Percentiles rank a stretch among this genome's conserved stretches.
phyloP scores from a whole-genome alignment of 2,797 vertebrate species.

The Glyptemys insculpta region DNA sequence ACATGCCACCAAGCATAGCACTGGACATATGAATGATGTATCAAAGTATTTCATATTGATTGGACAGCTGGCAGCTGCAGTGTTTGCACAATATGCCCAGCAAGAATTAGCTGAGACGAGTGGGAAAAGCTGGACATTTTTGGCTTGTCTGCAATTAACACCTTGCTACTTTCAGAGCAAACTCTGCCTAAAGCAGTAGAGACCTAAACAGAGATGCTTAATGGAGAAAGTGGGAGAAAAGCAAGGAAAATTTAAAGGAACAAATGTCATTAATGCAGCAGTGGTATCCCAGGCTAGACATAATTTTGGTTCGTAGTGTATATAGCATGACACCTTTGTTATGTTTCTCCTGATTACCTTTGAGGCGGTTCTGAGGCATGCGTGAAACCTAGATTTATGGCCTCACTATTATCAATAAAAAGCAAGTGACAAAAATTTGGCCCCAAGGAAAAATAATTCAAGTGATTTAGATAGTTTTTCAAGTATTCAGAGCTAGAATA shows the following conservation, averaged over 20 bases:
- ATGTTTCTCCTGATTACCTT: neutral
- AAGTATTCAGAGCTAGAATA: conserved; percentile 11
- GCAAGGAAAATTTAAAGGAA: neutral
- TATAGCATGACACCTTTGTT: neutral
- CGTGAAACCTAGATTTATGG: neutral
- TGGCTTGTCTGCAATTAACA: neutral
- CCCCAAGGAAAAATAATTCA: neutral
- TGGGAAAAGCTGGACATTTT: neutral
- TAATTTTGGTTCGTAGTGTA: neutral
- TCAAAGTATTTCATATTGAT: conserved; percentile 26
- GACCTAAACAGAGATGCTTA: neutral
- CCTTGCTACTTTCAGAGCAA: conserved; percentile 7
- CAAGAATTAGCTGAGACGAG: neutral
- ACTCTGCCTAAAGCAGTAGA: neutral
- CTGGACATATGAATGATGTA: conserved; percentile 35
- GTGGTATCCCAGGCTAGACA: neutral
- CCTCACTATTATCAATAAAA: neutral
- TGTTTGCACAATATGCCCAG: conserved; percentile 28
- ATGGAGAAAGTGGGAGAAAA: neutral
- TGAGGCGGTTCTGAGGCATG: neutral
- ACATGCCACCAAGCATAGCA: conserved; percentile 22
- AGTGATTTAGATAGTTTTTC: conserved; percentile 9
- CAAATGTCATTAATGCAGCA: neutral
- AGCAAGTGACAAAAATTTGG: conserved; percentile 1
- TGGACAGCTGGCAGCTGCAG: conserved; percentile 12